phyloP scores from a whole-genome alignment of 2,888 invertebrate species.

The Leucoma salicis region DNA sequence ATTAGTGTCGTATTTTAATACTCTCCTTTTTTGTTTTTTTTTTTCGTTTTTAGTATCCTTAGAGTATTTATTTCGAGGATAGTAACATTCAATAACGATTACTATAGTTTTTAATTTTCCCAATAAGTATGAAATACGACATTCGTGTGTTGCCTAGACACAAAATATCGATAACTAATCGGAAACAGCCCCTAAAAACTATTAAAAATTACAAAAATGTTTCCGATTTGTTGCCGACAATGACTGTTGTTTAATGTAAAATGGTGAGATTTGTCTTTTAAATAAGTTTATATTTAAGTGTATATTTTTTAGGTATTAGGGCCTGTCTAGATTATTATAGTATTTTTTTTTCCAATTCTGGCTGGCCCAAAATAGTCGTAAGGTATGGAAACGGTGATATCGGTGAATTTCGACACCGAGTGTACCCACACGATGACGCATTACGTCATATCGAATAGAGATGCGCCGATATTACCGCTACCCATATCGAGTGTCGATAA shows the following conservation, averaged over 20 bases:
- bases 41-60: not conserved
- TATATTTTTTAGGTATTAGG: slow-evolving; percentile 39
- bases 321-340: slow-evolving; percentile 43
- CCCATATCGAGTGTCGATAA: slow-evolving; percentile 25
- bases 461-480: slow-evolving; percentile 17
- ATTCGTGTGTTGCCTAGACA: slow-evolving; percentile 12
- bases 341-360: slow-evolving; percentile 45
- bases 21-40: not conserved
- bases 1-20: slow-evolving; percentile 17
- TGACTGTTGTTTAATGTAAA: slow-evolving; percentile 34
- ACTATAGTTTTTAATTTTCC: not conserved
- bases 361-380: slow-evolving; percentile 40
- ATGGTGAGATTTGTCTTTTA: slow-evolving; percentile 41
- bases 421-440: not conserved
- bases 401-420: not conserved
- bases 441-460: not conserved
- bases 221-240: slow-evolving; percentile 22
- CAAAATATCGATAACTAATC: slow-evolving; percentile 21
- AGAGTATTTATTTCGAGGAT: not conserved
- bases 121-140: slow-evolving; percentile 6
- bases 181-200: slow-evolving; percentile 19
- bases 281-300: slow-evolving; percentile 34
- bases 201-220: slow-evolving; percentile 25
- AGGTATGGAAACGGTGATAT: slow-evolving; percentile 18
- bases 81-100: not conserved